Conservation (phyloP, 2,888 invertebrate genomes). For the Apamea sordens region DNA sequence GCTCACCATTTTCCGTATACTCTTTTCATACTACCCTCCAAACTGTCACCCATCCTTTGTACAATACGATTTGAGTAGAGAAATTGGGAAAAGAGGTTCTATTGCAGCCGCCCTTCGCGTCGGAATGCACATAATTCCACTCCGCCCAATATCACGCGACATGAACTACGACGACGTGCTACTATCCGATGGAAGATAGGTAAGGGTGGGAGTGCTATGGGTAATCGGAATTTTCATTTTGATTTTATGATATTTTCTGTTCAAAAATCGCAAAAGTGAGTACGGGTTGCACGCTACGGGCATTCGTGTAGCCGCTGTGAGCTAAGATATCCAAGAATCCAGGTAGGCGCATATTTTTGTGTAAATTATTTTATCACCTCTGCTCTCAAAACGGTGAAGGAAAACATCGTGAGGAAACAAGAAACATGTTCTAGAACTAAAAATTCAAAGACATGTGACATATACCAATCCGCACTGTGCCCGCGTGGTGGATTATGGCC, state of each 20-base stretch:
- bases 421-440: too few species aligned
- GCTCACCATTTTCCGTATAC: conserved; percentile 18
- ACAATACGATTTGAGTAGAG: conserved; percentile 44
- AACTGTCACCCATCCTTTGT: conserved; percentile 47
- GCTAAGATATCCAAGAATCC: too few species aligned
- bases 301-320: too few species aligned
- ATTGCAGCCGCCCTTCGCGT: conserved; percentile 69
- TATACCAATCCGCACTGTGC: too few species aligned
- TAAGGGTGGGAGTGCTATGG: conserved; percentile 33
- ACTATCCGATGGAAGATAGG: conserved; percentile 58
- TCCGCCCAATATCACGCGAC: conserved; percentile 77
- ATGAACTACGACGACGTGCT: conserved; percentile 75
- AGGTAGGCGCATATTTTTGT: too few species aligned
- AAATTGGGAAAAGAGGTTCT: conserved; percentile 57
- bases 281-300: background rate
- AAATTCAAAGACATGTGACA: too few species aligned
- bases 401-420: too few species aligned
- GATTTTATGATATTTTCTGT: background rate
- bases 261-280: background rate
- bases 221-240: background rate
- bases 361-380: too few species aligned
- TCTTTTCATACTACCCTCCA: conserved; percentile 19
- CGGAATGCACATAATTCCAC: conserved; percentile 81
- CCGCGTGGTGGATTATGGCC: too few species aligned
- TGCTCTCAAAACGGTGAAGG: too few species aligned